Evolutionary conservation across 2,797 vertebrate genomes (phyloP).

Genomic region (Amniataba percoides): DNA sequence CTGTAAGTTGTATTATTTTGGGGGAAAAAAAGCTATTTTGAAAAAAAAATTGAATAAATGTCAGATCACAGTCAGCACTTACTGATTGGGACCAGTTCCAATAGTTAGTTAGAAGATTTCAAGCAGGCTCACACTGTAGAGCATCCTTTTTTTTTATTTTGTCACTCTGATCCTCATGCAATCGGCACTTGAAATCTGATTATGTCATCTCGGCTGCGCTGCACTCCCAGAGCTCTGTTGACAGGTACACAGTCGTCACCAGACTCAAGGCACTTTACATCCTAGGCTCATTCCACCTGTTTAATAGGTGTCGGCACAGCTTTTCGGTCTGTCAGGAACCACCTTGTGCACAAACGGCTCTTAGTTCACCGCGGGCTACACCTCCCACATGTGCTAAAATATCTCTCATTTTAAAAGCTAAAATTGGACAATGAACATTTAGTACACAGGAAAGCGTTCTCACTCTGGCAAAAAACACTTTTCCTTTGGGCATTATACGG

Average conservation of each 20-base stretch:
- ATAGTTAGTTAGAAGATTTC: not conserved
- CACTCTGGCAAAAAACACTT: slow-evolving; percentile 8
- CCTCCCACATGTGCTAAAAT: slow-evolving; percentile 39
- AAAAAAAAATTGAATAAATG: not conserved
- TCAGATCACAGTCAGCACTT: not conserved
- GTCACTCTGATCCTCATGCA: slow-evolving; percentile 1
- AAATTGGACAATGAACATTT: slow-evolving; percentile 9
- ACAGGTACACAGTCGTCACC: slow-evolving; percentile 44
- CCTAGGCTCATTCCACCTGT: slow-evolving; percentile 28
- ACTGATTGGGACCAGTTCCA: not conserved
- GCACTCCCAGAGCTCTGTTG: slow-evolving; percentile 9
- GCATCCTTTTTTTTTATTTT: not conserved
- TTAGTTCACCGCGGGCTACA: slow-evolving; percentile 14
- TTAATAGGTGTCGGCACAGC: slow-evolving; percentile 42
- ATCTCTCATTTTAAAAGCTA: slow-evolving; percentile 2
- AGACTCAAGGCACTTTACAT: slow-evolving; percentile 28
- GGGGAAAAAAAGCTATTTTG: not conserved
- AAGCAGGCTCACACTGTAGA: not conserved
- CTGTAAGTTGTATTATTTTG: not conserved
- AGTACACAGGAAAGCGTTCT: slow-evolving; percentile 13
- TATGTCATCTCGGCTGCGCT: not conserved
- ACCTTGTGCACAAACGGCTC: slow-evolving; percentile 31
- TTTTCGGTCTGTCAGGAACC: slow-evolving; percentile 45
- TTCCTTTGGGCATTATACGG: slow-evolving; percentile 19
- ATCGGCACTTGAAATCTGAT: slow-evolving; percentile 26